Percentiles rank a stretch among this genome's conserved stretches.
phyloP scores from a whole-genome alignment of 2,113 vertebrate genomes.

The Phrynosoma blainvillii region DNA sequence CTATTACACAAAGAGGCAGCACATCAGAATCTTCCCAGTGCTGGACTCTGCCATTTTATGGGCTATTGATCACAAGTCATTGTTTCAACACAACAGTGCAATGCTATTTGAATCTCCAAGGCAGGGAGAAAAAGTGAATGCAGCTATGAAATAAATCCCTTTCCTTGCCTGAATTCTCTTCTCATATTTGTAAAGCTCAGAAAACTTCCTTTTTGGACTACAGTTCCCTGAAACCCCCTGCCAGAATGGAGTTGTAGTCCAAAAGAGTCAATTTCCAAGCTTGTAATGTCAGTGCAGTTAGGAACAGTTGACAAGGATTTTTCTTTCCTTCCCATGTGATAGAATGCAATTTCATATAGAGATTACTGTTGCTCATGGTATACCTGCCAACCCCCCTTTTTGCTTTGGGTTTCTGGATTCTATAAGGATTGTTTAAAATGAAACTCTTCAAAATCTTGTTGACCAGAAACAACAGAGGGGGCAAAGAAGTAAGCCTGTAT shows the following conservation, averaged over 20 bases:
- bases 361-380: not conserved
- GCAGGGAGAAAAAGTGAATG: constrained; percentile 33
- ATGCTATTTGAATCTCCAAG: constrained; percentile 55
- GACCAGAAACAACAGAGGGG: not conserved
- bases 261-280: not conserved
- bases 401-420: not conserved
- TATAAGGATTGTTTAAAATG: not conserved
- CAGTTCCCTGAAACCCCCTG: too few relatives aligned
- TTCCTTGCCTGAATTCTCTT: constrained; percentile 4
- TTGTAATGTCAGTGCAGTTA: too few relatives aligned
- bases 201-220: too few relatives aligned
- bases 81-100: constrained; percentile 58
- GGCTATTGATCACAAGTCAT: constrained; percentile 67
- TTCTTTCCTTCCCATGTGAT: not conserved
- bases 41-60: constrained; percentile 66
- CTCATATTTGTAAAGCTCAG: constrained; percentile 2
- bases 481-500: too few relatives aligned
- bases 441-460: not conserved
- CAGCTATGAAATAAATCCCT: not conserved
- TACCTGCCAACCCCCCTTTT: not conserved
- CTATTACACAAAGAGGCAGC: constrained; percentile 56
- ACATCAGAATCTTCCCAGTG: constrained; percentile 63
- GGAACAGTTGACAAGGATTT: not conserved
- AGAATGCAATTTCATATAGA: not conserved
- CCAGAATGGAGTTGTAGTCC: too few relatives aligned